A percentile compares a stretch with the other conserved stretches of the same genome.
Conservation (phyloP, 2,888 invertebrate species). For the Drosophila greeni region DNA sequence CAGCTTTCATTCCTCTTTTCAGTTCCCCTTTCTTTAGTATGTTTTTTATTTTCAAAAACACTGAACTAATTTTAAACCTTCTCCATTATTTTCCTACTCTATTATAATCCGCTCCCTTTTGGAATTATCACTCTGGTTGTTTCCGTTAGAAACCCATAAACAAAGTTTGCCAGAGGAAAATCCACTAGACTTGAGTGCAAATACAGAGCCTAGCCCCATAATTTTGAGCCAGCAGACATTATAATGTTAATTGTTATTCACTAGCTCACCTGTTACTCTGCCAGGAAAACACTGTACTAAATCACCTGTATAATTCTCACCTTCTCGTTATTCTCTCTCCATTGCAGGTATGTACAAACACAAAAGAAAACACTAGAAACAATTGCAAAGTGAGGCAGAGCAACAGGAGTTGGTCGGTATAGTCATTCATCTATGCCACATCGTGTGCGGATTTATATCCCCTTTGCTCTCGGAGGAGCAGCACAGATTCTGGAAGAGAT, state of each 20-base stretch:
- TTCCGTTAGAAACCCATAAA: conserved; percentile 23
- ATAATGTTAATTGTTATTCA: conserved; percentile 43
- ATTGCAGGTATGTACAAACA: conserved; percentile 37
- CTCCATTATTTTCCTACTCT: background rate
- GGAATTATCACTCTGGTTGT: conserved; percentile 6
- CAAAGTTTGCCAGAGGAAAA: conserved; percentile 19
- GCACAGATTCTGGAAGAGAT: background rate
- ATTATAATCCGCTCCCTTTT: background rate
- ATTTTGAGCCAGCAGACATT: conserved; percentile 27
- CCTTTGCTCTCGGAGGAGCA: background rate
- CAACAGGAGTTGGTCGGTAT: conserved; percentile 8
- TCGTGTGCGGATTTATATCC: conserved; percentile 31
- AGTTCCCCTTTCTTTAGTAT: background rate
- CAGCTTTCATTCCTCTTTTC: background rate
- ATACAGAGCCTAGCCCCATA: conserved; percentile 21
- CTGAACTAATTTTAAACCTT: background rate
- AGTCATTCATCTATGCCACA: conserved; percentile 43
- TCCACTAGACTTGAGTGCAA: background rate
- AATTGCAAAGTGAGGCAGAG: conserved; percentile 9
- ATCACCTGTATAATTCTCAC: conserved; percentile 38
- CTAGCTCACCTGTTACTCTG: conserved; percentile 26
- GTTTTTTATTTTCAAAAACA: background rate
- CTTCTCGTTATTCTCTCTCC: conserved; percentile 17
- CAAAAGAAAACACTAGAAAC: conserved; percentile 2
- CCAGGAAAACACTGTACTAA: conserved; percentile 32